Evolutionary conservation across 2,797 vertebrate species (phyloP).

Genomic region (Danio jaintianensis): DNA sequence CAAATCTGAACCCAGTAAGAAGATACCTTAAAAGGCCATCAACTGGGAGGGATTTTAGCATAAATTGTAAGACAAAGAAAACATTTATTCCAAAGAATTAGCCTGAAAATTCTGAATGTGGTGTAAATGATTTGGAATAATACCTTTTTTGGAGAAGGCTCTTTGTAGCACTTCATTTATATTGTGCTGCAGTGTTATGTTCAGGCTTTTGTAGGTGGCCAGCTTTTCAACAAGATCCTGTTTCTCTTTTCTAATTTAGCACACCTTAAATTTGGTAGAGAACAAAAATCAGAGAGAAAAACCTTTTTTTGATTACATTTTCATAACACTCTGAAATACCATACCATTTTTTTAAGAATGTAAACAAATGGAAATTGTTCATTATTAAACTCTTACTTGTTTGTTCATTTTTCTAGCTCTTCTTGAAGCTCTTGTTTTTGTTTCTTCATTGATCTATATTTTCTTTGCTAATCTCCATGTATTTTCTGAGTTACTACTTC

Average conservation of each 20-base stretch:
- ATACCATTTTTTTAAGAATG: not conserved
- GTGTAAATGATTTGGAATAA: not conserved
- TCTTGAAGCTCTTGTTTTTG: not conserved
- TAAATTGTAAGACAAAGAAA: too few species aligned
- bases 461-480: not conserved
- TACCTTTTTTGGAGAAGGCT: not conserved
- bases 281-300: not conserved
- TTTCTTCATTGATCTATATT: not conserved
- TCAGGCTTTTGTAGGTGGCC: not conserved
- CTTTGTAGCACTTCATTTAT: constrained; percentile 1
- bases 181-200: not conserved
- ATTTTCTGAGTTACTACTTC: not conserved
- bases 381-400: not conserved
- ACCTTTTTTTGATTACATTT: not conserved
- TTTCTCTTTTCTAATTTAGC: not conserved
- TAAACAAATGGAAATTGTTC: not conserved
- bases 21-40: too few species aligned
- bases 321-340: not conserved
- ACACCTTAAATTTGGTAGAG: not conserved
- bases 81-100: too few species aligned
- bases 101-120: too few species aligned
- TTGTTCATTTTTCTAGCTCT: not conserved
- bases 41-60: too few species aligned
- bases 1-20: too few species aligned
- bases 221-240: not conserved